These are phyloP conservation scores for Thumatha senex DNA, from an alignment of 2,888 invertebrate species.

Conservation along the genomic window DNA sequence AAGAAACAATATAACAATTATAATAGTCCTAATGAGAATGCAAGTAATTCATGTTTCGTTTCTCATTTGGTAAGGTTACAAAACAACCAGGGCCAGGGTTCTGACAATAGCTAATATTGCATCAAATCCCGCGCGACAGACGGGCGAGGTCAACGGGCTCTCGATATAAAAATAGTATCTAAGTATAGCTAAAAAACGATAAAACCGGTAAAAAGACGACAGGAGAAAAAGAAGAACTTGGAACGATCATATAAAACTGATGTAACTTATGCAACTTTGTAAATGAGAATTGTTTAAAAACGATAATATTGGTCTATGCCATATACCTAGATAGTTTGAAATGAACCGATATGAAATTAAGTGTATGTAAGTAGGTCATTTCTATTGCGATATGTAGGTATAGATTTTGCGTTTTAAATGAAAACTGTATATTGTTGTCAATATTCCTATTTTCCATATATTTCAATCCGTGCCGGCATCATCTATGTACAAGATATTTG, in stretches of 20 bases:
- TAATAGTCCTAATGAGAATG: slow-evolving; percentile 16
- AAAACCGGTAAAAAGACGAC: slow-evolving; percentile 23
- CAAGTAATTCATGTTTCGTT: slow-evolving; percentile 41
- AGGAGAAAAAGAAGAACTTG: slow-evolving; percentile 25
- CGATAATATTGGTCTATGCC: slow-evolving; percentile 18
- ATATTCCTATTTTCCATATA: slow-evolving; percentile 21
- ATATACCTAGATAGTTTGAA: slow-evolving; percentile 15
- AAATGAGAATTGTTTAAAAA: slow-evolving; percentile 24
- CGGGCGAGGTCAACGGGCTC: slow-evolving; percentile 56
- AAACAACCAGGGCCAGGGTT: slow-evolving; percentile 50
- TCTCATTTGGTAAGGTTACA: slow-evolving; percentile 42
- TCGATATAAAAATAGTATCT: slow-evolving; percentile 45
- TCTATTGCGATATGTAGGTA: slow-evolving; percentile 12
- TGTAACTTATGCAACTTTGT: slow-evolving; percentile 29
- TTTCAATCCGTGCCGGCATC: slow-evolving; percentile 26
- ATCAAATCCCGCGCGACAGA: slow-evolving; percentile 54
- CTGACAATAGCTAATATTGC: slow-evolving; percentile 59
- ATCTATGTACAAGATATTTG: slow-evolving; percentile 36
- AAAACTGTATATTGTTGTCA: too few species aligned
- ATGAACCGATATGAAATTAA: slow-evolving; percentile 13
- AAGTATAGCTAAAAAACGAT: slow-evolving; percentile 39
- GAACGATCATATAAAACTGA: slow-evolving; percentile 31
- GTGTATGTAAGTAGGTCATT: slow-evolving; percentile 16
- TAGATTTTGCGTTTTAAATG: too few species aligned
- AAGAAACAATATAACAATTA: slow-evolving; percentile 13